Conservation (phyloP, 1,140 invertebrate genomes). For the Nasonia vitripennis region DNA sequence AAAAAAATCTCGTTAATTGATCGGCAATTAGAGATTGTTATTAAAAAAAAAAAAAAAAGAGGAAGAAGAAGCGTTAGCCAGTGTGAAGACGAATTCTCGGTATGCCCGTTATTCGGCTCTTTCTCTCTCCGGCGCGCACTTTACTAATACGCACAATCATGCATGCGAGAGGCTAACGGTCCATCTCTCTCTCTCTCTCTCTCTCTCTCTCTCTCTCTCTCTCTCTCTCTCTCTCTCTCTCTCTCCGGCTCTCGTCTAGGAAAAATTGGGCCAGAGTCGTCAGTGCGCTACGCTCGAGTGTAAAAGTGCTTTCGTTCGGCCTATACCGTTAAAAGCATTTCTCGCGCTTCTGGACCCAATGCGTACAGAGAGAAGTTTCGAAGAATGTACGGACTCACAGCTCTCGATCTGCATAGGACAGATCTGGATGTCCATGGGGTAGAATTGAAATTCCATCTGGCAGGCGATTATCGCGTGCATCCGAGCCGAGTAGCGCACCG, state of each 20-base stretch:
- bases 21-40: not conserved
- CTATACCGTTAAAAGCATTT: conserved; percentile 53
- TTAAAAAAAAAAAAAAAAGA: not conserved
- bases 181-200: conserved; percentile 28
- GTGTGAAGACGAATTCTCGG: conserved; percentile 12
- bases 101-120: conserved; percentile 27
- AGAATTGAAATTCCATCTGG: conserved; percentile 90
- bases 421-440: conserved; percentile 89
- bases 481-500: conserved; percentile 84
- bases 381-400: conserved; percentile 79
- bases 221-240: not conserved
- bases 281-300: conserved; percentile 36
- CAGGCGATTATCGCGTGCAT: conserved; percentile 90
- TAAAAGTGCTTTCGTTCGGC: conserved; percentile 49
- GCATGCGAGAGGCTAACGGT: conserved; percentile 5
- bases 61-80: not conserved
- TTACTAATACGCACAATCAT: conserved; percentile 44
- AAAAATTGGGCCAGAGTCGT: conserved; percentile 50
- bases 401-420: conserved; percentile 89
- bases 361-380: not conserved
- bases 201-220: too few species aligned
- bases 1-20: not conserved
- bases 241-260: not conserved
- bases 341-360: conserved; percentile 18
- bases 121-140: conserved; percentile 6